Evolutionary conservation across 1,140 invertebrate species (phyloP).

Genomic region (Aphis gossypii): DNA sequence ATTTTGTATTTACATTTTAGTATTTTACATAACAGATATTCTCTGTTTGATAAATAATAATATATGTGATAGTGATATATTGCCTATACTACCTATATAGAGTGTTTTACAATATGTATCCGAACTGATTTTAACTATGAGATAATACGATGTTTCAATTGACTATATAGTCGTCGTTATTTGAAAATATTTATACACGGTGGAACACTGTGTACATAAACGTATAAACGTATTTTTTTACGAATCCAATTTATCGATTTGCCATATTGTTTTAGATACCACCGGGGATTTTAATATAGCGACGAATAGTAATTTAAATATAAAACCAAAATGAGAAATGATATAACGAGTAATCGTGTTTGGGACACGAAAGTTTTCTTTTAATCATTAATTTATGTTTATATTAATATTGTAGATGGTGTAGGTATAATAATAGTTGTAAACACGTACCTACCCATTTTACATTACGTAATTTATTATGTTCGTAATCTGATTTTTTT

Average conservation of each 20-base stretch:
- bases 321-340: not conserved
- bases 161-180: not conserved
- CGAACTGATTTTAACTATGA: not conserved
- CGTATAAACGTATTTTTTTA: not conserved
- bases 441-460: not conserved
- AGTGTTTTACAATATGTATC: not conserved
- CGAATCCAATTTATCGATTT: not conserved
- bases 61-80: not conserved
- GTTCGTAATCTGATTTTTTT: not conserved
- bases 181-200: not conserved
- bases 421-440: not conserved
- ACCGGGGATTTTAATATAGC: not conserved
- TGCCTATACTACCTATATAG: not conserved
- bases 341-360: not conserved
- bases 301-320: not conserved
- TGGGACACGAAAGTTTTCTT: not conserved
- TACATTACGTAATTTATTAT: slow-evolving; percentile 22
- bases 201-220: not conserved
- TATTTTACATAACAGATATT: not conserved
- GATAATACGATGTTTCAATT: not conserved
- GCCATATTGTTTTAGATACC: not conserved
- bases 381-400: not conserved
- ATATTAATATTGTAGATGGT: not conserved
- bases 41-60: not conserved
- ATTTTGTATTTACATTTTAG: not conserved